Base-by-base conservation (phyloP, 2,888 invertebrate species). In the Drosophila cracens region DNA sequence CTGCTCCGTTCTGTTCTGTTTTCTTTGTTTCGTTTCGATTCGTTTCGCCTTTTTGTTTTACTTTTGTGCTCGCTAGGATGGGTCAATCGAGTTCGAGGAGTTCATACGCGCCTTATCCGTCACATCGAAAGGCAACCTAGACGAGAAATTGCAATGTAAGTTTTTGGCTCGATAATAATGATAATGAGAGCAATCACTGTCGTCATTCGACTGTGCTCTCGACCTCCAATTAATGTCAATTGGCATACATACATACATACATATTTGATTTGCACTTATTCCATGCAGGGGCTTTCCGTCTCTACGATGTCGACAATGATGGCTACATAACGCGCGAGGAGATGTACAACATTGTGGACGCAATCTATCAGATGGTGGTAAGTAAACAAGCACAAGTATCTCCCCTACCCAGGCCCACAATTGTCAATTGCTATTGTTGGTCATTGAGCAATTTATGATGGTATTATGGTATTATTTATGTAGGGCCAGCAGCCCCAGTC, bases 291-390 rank as follows among this genome's bases (percentile, higher is more conserved):
- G 98, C 98, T 69, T 98, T 98, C 94, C 95, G 97, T 91, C 95
- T 99, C 48, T 98, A 99, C 93, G 98, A 99, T 93, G 97, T 98
- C 77, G 98, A 98, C 94, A 98, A 98, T 94, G 98, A 98, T 91
- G 98, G 98, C 21, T 98, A 97, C 93, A 98, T 98, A 92, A 98
- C 98, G 67, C 94, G 98, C 84, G 98, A 98, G 89, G 98, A 98
- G 94, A 98, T 99, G 97, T 97, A 98, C 93, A 98, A 98, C 94
- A 99, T 99, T 92, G 98, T 99, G 78, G 98, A 98, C 93, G 98
- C 98, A 73, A 99, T 99, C 92, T 99, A 99, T 94, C 98, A 98
- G 94, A 98, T 98, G 99, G 98, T 99, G 96, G 99, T 98, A 95
- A 94, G 97, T 96, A 49, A 4, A 21, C 40, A n/a, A 27, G 6